A percentile compares a stretch with the other conserved stretches of the same genome.
phyloP scores from a whole-genome alignment of 1,140 invertebrate species.

The Eueides isabella region DNA sequence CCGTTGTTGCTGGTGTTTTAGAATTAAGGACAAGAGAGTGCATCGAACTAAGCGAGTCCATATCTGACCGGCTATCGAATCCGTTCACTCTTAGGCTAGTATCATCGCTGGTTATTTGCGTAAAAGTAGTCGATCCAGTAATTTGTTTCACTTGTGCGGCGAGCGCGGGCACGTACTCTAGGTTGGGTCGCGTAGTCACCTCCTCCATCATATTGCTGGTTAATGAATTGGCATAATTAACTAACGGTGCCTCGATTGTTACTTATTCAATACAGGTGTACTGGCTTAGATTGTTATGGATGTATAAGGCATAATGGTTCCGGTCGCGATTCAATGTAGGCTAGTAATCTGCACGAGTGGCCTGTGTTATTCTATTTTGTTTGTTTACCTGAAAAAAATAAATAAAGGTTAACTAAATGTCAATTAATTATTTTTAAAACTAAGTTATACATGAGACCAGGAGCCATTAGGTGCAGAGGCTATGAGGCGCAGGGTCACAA shows the following conservation, averaged over 20 bases:
- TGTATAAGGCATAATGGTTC: slow-evolving; percentile 79
- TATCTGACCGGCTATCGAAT: slow-evolving; percentile 57
- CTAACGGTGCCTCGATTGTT: slow-evolving; percentile 62
- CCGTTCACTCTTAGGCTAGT: slow-evolving; percentile 60
- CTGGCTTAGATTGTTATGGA: slow-evolving; percentile 63
- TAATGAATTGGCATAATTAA: slow-evolving; percentile 77
- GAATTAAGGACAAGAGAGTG: slow-evolving; percentile 81
- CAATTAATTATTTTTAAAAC: too few species aligned
- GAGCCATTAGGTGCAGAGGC: too few species aligned
- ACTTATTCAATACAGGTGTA: slow-evolving; percentile 64
- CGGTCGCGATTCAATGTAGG: slow-evolving; percentile 68
- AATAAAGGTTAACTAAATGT: not conserved
- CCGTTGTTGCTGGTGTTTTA: slow-evolving; percentile 82
- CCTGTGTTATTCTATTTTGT: slow-evolving; percentile 58
- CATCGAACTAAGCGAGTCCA: slow-evolving; percentile 79
- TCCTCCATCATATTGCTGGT: slow-evolving; percentile 71
- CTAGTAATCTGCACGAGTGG: slow-evolving; percentile 64
- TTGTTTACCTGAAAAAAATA: slow-evolving; percentile 70
- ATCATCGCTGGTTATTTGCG: slow-evolving; percentile 69
- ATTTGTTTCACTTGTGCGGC: slow-evolving; percentile 66
- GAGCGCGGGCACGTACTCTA: slow-evolving; percentile 73
- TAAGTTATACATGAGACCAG: too few species aligned
- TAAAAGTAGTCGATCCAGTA: slow-evolving; percentile 71
- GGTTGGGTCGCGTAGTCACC: slow-evolving; percentile 62
- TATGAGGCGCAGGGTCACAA: too few species aligned